These are phyloP conservation scores for Crotalus helleri DNA, from an alignment of 2,113 vertebrate genomes.

Conservation along the genomic window DNA sequence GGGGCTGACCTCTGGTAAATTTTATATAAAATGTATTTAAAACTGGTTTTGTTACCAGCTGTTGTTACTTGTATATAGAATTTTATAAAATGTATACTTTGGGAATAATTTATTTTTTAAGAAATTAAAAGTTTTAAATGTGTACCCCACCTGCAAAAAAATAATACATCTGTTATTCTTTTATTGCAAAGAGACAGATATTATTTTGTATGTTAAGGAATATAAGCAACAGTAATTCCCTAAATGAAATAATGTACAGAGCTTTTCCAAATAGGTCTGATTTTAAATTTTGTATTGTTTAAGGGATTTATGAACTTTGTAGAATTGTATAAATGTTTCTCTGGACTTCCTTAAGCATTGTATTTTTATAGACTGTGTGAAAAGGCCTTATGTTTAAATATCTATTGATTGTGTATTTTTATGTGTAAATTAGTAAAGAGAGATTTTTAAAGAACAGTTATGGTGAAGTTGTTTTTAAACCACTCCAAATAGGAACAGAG, in stretches of 20 bases:
- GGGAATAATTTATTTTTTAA: conserved; percentile 92
- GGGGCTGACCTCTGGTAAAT: conserved; percentile 77
- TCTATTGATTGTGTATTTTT: conserved; percentile 78
- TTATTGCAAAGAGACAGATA: conserved; percentile 65
- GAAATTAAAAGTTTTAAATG: conserved; percentile 70
- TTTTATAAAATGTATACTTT: conserved; percentile 83
- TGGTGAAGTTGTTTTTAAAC: conserved; percentile 62
- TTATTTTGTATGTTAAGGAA: conserved; percentile 78
- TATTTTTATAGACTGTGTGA: conserved; percentile 90
- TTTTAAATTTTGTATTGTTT: conserved; percentile 81
- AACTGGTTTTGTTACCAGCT: conserved; percentile 84
- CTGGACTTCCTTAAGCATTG: conserved; percentile 89
- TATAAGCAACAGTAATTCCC: conserved; percentile 57
- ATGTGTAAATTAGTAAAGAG: conserved; percentile 76
- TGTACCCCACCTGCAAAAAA: conserved; percentile 52
- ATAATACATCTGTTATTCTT: conserved; percentile 51
- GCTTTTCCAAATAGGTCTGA: conserved; percentile 85
- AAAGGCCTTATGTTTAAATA: conserved; percentile 77
- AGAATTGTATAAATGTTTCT: conserved; percentile 89
- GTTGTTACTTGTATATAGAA: conserved; percentile 82
- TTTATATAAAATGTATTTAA: conserved; percentile 86
- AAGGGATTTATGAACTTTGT: conserved; percentile 88
- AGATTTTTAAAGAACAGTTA: conserved; percentile 72
- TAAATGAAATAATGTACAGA: conserved; percentile 78
- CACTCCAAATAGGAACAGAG: conserved; percentile 26